Evolutionary conservation across 2,888 invertebrate genomes (phyloP).

Genomic region (Hipparchia sbordonii): DNA sequence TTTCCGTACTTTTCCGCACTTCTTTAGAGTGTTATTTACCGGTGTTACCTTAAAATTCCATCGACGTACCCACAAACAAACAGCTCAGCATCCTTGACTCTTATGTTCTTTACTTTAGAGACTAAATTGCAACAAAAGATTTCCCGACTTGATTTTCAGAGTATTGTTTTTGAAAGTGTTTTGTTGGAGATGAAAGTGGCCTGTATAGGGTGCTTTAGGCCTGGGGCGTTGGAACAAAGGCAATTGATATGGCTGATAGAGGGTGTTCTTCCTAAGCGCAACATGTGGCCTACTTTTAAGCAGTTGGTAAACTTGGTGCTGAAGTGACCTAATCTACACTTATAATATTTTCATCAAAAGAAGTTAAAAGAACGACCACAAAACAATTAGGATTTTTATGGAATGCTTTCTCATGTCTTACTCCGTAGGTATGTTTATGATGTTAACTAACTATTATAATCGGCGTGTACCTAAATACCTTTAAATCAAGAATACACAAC

Average conservation of each 20-base stretch:
- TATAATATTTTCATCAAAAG: background rate
- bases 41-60: slow-evolving; percentile 26
- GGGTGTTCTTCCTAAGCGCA: slow-evolving; percentile 53
- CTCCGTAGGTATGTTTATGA: background rate
- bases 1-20: slow-evolving; percentile 9
- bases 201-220: slow-evolving; percentile 50
- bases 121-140: slow-evolving; percentile 24
- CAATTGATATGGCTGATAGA: slow-evolving; percentile 61
- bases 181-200: slow-evolving; percentile 51
- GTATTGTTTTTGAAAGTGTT: slow-evolving; percentile 38
- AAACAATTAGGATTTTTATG: background rate
- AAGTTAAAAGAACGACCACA: background rate
- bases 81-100: background rate
- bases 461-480: no score
- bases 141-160: slow-evolving; percentile 30
- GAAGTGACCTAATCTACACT: slow-evolving; percentile 16
- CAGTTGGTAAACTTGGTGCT: slow-evolving; percentile 22
- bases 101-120: slow-evolving; percentile 15
- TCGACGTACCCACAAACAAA: slow-evolving; percentile 13
- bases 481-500: no score
- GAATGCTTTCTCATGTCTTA: background rate
- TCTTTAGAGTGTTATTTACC: slow-evolving; percentile 24
- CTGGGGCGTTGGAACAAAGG: slow-evolving; percentile 55
- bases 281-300: slow-evolving; percentile 59
- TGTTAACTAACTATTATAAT: background rate